Conservation (phyloP, 2,888 invertebrate genomes). For the Blera fallax region DNA sequence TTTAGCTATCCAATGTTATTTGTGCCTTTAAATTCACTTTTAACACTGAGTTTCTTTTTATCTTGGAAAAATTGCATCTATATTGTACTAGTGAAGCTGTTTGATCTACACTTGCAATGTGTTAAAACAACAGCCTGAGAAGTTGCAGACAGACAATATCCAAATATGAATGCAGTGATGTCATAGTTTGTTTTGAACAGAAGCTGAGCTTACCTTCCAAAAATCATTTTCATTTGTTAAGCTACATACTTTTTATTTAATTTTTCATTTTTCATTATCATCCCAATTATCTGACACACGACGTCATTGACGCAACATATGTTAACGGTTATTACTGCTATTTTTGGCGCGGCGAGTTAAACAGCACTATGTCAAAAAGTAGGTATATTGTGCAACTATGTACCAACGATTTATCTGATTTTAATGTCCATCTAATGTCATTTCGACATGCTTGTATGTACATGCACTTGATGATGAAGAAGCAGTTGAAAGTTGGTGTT, state of each 20-base stretch:
- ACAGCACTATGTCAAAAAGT: not conserved
- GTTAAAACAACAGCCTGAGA: not conserved
- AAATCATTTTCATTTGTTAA: not conserved
- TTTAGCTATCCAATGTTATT: not conserved
- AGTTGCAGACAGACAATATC: slow-evolving; percentile 15
- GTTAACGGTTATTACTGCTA: slow-evolving; percentile 12
- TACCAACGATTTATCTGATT: slow-evolving; percentile 11
- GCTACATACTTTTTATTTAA: not conserved
- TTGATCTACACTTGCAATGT: not conserved
- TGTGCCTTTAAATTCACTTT: not conserved
- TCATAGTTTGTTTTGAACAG: not conserved
- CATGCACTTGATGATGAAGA: not conserved
- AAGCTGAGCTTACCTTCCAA: not conserved
- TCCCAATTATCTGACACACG: not conserved
- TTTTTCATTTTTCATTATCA: slow-evolving; percentile 21
- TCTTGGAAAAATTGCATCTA: not conserved
- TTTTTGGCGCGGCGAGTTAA: not conserved
- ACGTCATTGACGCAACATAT: not conserved
- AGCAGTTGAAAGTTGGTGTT: not conserved
- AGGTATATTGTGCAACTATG: slow-evolving; percentile 22
- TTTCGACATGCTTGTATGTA: not conserved
- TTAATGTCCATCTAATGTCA: slow-evolving; percentile 7
- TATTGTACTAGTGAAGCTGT: not conserved
- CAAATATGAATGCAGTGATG: slow-evolving; percentile 13
- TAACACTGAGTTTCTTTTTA: not conserved